Conservation (phyloP, 2,797 vertebrate genomes). For the Pseudochaenichthys georgianus region DNA sequence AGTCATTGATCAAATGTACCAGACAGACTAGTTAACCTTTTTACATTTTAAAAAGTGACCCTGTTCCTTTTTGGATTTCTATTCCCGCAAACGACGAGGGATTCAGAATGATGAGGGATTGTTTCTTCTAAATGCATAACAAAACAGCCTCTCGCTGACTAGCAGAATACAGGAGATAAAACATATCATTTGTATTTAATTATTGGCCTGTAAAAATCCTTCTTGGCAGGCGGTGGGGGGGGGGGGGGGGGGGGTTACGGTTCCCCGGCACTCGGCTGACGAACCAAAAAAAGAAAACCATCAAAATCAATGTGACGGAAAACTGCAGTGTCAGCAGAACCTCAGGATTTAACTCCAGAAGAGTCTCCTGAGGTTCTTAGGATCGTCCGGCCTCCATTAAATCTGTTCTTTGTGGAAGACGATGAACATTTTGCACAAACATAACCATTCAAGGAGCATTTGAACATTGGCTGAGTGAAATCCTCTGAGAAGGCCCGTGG, state of each 20-base stretch:
- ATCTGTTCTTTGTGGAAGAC: conserved; percentile 23
- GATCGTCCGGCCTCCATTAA: conserved; percentile 1
- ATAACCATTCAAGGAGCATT: no score
- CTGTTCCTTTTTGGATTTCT: background rate
- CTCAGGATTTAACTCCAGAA: background rate
- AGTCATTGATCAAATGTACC: no score
- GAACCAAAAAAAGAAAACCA: conserved; percentile 21
- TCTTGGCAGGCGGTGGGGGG: conserved; percentile 21
- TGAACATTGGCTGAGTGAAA: no score
- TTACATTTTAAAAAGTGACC: no score
- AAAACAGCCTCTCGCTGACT: background rate
- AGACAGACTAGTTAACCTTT: no score
- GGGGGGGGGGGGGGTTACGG: background rate
- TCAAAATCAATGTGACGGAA: background rate
- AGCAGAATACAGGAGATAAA: background rate
- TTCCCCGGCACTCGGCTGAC: conserved; percentile 16
- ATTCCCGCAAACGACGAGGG: background rate
- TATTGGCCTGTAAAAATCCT: conserved; percentile 31
- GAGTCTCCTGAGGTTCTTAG: conserved; percentile 10
- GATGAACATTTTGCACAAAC: background rate
- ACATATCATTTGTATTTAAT: background rate
- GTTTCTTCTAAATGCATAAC: background rate
- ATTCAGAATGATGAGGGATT: no score
- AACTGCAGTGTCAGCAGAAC: conserved; percentile 11
- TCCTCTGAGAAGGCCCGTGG: no score